Conservation (phyloP, 1,140 invertebrate species). For the Macrobrachium nipponense region DNA sequence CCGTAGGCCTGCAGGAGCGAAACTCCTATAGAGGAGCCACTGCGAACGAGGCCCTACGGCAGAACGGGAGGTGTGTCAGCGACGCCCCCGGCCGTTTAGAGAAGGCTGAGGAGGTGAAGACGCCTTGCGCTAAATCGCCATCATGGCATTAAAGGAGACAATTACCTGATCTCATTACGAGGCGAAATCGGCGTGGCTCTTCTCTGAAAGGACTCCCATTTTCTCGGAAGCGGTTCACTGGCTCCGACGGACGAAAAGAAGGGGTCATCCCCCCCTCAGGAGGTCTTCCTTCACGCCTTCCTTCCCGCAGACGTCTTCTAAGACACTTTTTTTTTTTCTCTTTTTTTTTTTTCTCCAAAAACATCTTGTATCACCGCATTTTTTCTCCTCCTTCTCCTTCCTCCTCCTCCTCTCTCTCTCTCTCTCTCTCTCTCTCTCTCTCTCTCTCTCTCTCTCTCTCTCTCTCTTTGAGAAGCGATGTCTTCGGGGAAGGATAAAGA, state of each 20-base stretch:
- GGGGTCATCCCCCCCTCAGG: conserved; percentile 29
- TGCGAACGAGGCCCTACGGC: background rate
- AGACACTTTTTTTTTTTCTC: background rate
- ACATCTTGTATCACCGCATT: conserved; percentile 1
- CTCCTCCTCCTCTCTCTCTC: background rate
- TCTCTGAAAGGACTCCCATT: conserved; percentile 53
- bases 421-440: background rate
- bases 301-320: background rate
- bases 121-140: conserved; percentile 56
- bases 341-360: conserved; percentile 20
- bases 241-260: conserved; percentile 25
- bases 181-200: conserved; percentile 35
- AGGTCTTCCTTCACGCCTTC: conserved; percentile 2
- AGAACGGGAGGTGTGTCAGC: background rate
- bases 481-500: no score
- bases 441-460: background rate
- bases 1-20: background rate
- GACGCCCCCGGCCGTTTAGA: conserved; percentile 41
- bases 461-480: background rate
- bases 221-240: conserved; percentile 58
- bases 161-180: conserved; percentile 54
- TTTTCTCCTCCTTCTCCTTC: conserved; percentile 15
- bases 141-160: conserved; percentile 58
- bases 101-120: conserved; percentile 53
- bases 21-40: background rate